Evolutionary conservation across 1,140 invertebrate species (phyloP).

Genomic region (Calycopis cecrops): DNA sequence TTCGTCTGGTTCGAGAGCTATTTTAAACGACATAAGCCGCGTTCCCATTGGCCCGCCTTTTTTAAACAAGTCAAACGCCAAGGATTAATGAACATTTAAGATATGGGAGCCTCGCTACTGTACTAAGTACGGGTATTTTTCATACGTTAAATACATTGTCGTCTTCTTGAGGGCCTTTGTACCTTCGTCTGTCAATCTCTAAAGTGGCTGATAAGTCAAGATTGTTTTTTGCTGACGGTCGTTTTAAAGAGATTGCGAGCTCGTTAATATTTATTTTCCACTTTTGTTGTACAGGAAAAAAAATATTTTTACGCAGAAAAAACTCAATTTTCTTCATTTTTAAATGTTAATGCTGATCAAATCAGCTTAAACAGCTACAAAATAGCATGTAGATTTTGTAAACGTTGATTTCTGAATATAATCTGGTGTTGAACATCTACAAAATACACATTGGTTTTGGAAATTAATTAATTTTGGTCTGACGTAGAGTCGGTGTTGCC

Average conservation of each 20-base stretch:
- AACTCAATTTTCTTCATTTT: no score
- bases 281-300: no score
- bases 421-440: slow-evolving; percentile 34
- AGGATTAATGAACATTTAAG: slow-evolving; percentile 52
- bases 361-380: no score
- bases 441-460: slow-evolving; percentile 33
- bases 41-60: slow-evolving; percentile 56
- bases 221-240: slow-evolving; percentile 17
- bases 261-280: no score
- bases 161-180: slow-evolving; percentile 21
- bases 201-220: no score
- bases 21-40: slow-evolving; percentile 49
- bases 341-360: no score
- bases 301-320: no score
- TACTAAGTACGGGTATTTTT: slow-evolving; percentile 48
- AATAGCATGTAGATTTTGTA: no score
- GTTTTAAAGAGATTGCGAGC: slow-evolving; percentile 12
- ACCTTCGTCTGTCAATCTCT: slow-evolving; percentile 3
- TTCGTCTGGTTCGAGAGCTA: slow-evolving; percentile 50
- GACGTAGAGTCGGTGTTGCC: slow-evolving; percentile 48
- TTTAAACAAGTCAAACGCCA: slow-evolving; percentile 55
- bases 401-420: no score
- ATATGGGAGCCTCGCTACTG: slow-evolving; percentile 37
- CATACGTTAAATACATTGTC: slow-evolving; percentile 53
- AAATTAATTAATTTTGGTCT: slow-evolving; percentile 48